Conservation (phyloP, 2,888 invertebrate genomes). For the Julus scandinavius region DNA sequence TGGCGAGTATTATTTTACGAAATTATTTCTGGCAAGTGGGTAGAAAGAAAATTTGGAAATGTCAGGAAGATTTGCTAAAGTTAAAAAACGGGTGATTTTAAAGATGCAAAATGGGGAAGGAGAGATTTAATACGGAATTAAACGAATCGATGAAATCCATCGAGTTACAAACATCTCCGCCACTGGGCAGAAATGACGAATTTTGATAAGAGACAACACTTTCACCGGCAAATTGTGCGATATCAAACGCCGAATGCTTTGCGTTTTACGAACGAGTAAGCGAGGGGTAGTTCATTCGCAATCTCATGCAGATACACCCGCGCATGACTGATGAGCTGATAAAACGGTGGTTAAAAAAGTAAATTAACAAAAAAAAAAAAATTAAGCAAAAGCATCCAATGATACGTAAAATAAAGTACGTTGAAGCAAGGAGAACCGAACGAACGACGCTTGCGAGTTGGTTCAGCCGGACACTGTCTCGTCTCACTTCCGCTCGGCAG, state of each 20-base stretch:
- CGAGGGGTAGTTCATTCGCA: background rate
- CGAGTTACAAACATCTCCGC: background rate
- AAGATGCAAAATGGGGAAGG: background rate
- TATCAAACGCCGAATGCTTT: background rate
- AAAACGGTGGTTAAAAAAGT: background rate
- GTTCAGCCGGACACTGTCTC: conserved; percentile 18
- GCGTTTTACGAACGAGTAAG: background rate
- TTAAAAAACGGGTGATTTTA: background rate
- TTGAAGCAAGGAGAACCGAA: background rate
- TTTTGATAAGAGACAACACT: background rate
- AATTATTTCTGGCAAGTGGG: background rate
- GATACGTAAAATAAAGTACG: background rate
- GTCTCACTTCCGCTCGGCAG: background rate
- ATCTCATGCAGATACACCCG: too few relatives aligned
- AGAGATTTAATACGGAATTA: background rate
- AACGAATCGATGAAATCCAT: background rate
- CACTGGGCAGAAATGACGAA: background rate
- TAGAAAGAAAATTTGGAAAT: background rate
- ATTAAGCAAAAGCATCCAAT: background rate
- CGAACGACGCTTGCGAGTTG: background rate
- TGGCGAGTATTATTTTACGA: background rate
- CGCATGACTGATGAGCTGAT: too few relatives aligned
- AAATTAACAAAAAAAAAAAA: background rate
- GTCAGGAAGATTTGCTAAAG: background rate
- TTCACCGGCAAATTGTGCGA: background rate